These are phyloP conservation scores for Equus quagga DNA, from an alignment of 2,113 vertebrate species.

Conservation along the genomic window DNA sequence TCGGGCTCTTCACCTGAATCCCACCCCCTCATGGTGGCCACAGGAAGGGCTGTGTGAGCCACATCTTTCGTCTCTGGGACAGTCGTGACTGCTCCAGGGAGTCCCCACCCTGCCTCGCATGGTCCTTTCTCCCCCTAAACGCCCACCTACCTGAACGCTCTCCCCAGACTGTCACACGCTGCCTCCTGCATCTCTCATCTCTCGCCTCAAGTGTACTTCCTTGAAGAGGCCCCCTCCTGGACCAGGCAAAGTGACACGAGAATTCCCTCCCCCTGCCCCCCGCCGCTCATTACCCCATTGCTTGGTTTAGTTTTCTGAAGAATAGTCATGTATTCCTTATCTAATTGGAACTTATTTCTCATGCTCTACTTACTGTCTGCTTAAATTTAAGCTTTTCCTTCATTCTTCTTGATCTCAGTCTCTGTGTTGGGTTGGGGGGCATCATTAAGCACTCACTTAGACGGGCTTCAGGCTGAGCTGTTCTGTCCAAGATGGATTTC, in stretches of 20 bases:
- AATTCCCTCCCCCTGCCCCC: too few relatives aligned
- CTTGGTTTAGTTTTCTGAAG: not conserved
- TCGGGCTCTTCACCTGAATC: not conserved
- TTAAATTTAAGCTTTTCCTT: not conserved
- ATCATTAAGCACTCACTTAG: not conserved
- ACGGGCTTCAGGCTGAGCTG: not conserved
- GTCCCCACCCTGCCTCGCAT: too few relatives aligned
- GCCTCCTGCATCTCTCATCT: not conserved
- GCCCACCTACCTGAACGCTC: not conserved
- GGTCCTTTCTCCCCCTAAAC: too few relatives aligned
- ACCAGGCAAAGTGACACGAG: not conserved
- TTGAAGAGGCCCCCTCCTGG: not conserved
- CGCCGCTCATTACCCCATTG: too few relatives aligned
- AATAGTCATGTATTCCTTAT: too few relatives aligned
- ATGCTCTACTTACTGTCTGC: not conserved
- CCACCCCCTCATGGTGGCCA: not conserved
- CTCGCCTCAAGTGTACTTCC: too few relatives aligned
- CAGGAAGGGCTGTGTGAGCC: not conserved
- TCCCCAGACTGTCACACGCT: too few relatives aligned
- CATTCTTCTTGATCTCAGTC: not conserved
- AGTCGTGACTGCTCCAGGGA: not conserved
- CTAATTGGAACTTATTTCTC: not conserved
- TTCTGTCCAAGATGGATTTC: not conserved
- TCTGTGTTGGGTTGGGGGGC: not conserved
- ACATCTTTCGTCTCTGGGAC: not conserved